Percentiles rank a stretch among this genome's conserved stretches.
Evolutionary conservation across 92 coral and sea anemone genomes (phyloP).

Genomic region (Muricea muricata): DNA sequence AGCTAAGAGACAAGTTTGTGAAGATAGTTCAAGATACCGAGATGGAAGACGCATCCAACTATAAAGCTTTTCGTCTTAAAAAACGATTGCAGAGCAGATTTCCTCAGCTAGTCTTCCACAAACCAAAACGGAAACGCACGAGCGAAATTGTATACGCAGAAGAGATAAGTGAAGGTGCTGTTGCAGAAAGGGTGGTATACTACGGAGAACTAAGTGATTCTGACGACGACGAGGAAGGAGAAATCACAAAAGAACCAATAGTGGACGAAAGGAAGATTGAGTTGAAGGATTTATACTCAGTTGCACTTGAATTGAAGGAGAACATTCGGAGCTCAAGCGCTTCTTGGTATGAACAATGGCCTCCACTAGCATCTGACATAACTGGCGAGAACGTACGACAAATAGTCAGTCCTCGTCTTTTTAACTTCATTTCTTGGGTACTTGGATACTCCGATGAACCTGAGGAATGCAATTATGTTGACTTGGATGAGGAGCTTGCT

Average conservation of each 20-base stretch:
- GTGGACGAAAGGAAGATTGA: not conserved
- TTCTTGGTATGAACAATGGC: slow-evolving; percentile 2
- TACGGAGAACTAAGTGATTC: not conserved
- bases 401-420: slow-evolving; percentile 4
- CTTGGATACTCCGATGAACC: slow-evolving; percentile 4
- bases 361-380: slow-evolving; percentile 11
- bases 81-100: not conserved
- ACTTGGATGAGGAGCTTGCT: not conserved
- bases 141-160: slow-evolving; percentile 16
- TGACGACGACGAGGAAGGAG: not conserved
- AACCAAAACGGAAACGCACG: not conserved
- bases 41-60: not conserved
- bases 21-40: slow-evolving; percentile 5
- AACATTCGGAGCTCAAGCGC: slow-evolving; percentile 16
- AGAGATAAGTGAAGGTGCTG: not conserved
- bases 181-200: slow-evolving; percentile 21
- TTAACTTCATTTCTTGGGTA: slow-evolving; percentile 16
- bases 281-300: not conserved
- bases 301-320: slow-evolving; percentile 7
- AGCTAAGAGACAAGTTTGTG: slow-evolving; percentile 3
- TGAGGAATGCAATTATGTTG: not conserved
- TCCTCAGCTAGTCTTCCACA: slow-evolving; percentile 1
- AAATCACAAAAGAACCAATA: not conserved
- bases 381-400: not conserved
- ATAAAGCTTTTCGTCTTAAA: not conserved